These are phyloP conservation scores for Eudemis profundana DNA, from an alignment of 2,888 invertebrate species.

Conservation along the genomic window DNA sequence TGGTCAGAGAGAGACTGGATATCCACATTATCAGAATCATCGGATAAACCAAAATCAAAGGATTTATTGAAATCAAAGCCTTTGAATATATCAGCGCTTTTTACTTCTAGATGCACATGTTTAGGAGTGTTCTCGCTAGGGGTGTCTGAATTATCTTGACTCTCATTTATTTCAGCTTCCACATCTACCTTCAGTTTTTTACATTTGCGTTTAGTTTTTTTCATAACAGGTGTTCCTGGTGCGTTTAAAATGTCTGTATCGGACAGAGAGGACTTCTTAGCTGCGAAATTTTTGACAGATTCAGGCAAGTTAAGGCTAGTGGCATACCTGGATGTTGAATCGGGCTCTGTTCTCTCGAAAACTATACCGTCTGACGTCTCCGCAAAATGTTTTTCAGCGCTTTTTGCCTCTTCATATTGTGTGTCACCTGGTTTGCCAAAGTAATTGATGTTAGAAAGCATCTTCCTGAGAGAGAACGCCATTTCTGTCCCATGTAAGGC, in stretches of 20 bases:
- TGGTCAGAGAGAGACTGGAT: constrained; percentile 70
- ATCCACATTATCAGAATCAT: constrained; percentile 60
- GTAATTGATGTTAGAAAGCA: constrained; percentile 77
- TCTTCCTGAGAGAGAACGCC: constrained; percentile 79
- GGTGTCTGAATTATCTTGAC: constrained; percentile 51
- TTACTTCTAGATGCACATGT: constrained; percentile 67
- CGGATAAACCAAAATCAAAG: constrained; percentile 66
- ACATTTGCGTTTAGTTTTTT: constrained; percentile 57
- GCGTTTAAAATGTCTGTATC: constrained; percentile 69
- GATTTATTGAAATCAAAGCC: constrained; percentile 72
- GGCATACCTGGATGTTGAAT: constrained; percentile 68
- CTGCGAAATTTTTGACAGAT: constrained; percentile 60
- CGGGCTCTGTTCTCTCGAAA: constrained; percentile 65
- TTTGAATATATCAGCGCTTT: constrained; percentile 66
- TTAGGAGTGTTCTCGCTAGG: constrained; percentile 74
- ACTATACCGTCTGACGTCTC: constrained; percentile 54
- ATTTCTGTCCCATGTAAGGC: constrained; percentile 55
- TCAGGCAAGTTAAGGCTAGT: constrained; percentile 62
- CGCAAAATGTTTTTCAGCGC: constrained; percentile 45
- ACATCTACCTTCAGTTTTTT: constrained; percentile 72
- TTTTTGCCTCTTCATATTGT: constrained; percentile 45
- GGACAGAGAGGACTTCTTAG: constrained; percentile 70
- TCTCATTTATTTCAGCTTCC: constrained; percentile 64
- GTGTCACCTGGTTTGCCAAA: constrained; percentile 70
- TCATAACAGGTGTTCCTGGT: constrained; percentile 48